phyloP scores from a whole-genome alignment of 2,888 invertebrate species.

The Agapetus fuscipes region DNA sequence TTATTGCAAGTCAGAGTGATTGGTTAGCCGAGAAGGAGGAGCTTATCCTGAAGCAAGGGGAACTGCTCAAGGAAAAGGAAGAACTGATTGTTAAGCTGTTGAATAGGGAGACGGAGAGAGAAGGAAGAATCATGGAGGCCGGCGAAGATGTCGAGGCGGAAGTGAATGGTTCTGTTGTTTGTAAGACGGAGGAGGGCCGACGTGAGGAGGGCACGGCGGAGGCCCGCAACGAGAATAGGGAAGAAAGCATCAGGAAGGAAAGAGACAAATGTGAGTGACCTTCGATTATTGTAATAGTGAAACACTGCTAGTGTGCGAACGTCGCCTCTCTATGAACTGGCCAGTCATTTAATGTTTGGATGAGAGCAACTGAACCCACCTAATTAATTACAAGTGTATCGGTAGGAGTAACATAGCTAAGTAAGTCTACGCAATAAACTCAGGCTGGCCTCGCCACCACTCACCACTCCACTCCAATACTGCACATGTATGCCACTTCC shows the following conservation, averaged over 20 bases:
- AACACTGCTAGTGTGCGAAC: slow-evolving; percentile 7
- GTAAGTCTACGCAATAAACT: too few species aligned
- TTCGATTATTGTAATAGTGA: slow-evolving; percentile 15
- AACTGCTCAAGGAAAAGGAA: slow-evolving; percentile 13
- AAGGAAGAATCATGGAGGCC: slow-evolving; percentile 2
- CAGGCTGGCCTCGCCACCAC: too few species aligned
- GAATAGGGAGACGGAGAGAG: slow-evolving; percentile 1
- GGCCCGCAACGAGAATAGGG: slow-evolving; percentile 24
- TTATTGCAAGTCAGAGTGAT: slow-evolving; percentile 5
- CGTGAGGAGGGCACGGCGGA: slow-evolving; percentile 21
- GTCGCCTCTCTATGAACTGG: neutral
- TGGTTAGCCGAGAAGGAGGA: slow-evolving; percentile 14
- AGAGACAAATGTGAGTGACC: slow-evolving; percentile 16
- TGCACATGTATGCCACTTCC: too few species aligned
- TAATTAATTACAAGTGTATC: too few species aligned
- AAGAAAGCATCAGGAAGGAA: neutral
- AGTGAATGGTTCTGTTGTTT: too few species aligned
- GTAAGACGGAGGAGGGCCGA: slow-evolving; percentile 29
- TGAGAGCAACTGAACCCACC: too few species aligned
- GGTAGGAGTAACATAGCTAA: too few species aligned
- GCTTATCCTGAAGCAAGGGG: slow-evolving; percentile 14
- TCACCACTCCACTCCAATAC: too few species aligned
- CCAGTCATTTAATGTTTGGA: neutral
- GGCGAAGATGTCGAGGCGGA: too few species aligned
- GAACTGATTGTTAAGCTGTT: neutral